These are phyloP conservation scores for Fistularia tabacaria DNA, from an alignment of 2,797 vertebrate genomes.

Conservation along the genomic window DNA sequence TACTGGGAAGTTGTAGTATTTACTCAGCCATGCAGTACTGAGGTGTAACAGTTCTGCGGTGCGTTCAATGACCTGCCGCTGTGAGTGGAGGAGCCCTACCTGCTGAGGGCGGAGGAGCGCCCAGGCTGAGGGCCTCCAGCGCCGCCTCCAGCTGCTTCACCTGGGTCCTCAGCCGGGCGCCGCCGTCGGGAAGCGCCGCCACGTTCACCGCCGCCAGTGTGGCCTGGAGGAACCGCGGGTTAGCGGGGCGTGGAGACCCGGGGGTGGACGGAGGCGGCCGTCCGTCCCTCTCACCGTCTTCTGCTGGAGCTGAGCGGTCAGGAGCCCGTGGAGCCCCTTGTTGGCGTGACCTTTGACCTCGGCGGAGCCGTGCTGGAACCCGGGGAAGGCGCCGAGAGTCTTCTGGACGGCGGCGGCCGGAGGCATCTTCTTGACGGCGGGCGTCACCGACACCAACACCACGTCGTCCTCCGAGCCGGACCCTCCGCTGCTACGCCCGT, in stretches of 20 bases:
- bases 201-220: slow-evolving; percentile 83
- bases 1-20: too few relatives aligned
- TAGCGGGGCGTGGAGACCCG: too few relatives aligned
- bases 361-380: slow-evolving; percentile 49
- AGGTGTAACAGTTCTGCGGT: too few relatives aligned
- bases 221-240: slow-evolving; percentile 59
- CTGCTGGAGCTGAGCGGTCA: slow-evolving; percentile 81
- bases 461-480: slow-evolving; percentile 51
- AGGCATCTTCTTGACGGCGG: slow-evolving; percentile 47
- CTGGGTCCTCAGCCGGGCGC: slow-evolving; percentile 82
- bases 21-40: too few relatives aligned
- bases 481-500: too few relatives aligned
- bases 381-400: slow-evolving; percentile 63
- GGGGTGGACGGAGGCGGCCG: background rate
- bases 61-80: too few relatives aligned
- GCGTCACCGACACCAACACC: slow-evolving; percentile 62
- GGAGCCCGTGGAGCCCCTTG: slow-evolving; percentile 61
- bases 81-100: too few relatives aligned
- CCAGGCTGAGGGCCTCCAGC: slow-evolving; percentile 75
- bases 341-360: slow-evolving; percentile 43
- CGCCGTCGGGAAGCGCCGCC: slow-evolving; percentile 87
- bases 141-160: slow-evolving; percentile 84
- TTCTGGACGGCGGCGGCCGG: slow-evolving; percentile 58
- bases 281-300: slow-evolving; percentile 80
- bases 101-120: slow-evolving; percentile 43